Evolutionary conservation across 2,113 vertebrate genomes (phyloP).

Genomic region (Tupaia chinensis): DNA sequence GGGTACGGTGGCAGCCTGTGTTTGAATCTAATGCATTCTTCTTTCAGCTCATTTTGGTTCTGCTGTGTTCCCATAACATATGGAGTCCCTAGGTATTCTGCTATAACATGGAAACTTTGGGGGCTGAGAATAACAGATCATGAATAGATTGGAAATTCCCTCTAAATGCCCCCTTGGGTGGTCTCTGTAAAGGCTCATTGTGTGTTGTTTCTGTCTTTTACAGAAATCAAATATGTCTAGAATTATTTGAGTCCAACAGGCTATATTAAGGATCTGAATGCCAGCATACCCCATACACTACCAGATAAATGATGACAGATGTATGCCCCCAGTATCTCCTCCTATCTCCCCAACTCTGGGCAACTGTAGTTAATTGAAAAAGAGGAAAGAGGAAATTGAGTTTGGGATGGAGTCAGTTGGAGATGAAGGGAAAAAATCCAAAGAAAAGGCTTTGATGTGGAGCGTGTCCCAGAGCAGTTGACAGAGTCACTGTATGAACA

Average conservation of each 20-base stretch:
- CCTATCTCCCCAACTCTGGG: slow-evolving; percentile 66
- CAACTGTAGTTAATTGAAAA: slow-evolving; percentile 84
- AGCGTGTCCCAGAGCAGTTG: slow-evolving; percentile 40
- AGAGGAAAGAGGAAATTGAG: slow-evolving; percentile 77
- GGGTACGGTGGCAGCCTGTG: slow-evolving; percentile 84
- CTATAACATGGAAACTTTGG: slow-evolving; percentile 88
- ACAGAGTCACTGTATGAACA: neutral
- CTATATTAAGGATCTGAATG: slow-evolving; percentile 81
- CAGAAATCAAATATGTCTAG: slow-evolving; percentile 85
- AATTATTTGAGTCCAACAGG: slow-evolving; percentile 82
- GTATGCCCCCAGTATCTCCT: slow-evolving; percentile 53
- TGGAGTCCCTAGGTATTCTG: slow-evolving; percentile 89
- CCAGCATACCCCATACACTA: slow-evolving; percentile 53
- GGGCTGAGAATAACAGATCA: slow-evolving; percentile 88
- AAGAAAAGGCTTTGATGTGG: slow-evolving; percentile 80
- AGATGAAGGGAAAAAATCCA: slow-evolving; percentile 72
- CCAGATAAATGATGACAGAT: slow-evolving; percentile 74
- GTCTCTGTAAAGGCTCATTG: slow-evolving; percentile 86
- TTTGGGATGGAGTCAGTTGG: slow-evolving; percentile 76
- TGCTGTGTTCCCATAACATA: slow-evolving; percentile 90
- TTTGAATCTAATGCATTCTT: slow-evolving; percentile 87
- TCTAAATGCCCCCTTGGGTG: slow-evolving; percentile 87
- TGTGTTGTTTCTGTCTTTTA: slow-evolving; percentile 85
- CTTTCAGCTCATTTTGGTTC: slow-evolving; percentile 88
- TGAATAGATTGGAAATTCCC: slow-evolving; percentile 91